Conservation (phyloP, 1,140 invertebrate genomes). For the Pogonognathellus flavescens region DNA sequence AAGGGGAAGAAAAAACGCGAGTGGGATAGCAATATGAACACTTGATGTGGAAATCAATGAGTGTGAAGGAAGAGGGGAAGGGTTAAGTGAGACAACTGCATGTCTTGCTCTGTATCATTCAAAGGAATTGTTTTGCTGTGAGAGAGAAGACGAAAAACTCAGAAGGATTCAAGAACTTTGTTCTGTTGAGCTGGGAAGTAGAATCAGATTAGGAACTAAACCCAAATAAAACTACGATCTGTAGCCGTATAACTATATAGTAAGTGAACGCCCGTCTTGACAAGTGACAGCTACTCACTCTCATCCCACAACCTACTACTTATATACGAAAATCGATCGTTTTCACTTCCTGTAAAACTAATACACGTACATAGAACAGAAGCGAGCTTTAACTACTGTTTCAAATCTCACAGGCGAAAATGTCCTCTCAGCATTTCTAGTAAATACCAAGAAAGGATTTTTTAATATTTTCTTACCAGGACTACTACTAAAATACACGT, state of each 20-base stretch:
- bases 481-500: no score
- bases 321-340: no score
- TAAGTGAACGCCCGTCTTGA: slow-evolving; percentile 1
- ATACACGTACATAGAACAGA: not conserved
- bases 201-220: not conserved
- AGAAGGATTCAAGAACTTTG: not conserved
- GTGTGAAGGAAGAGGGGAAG: slow-evolving; percentile 19
- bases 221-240: not conserved
- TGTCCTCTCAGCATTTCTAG: not conserved
- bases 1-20: slow-evolving; percentile 15
- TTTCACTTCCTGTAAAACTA: no score
- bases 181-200: not conserved
- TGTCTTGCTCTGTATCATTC: not conserved
- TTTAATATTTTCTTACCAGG: no score
- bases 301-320: not conserved
- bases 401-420: not conserved
- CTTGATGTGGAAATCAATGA: slow-evolving; percentile 15
- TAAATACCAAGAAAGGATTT: no score
- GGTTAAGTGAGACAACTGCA: slow-evolving; percentile 19
- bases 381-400: not conserved
- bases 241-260: not conserved
- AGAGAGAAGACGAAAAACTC: not conserved
- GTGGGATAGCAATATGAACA: not conserved
- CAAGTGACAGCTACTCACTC: slow-evolving; percentile 13
- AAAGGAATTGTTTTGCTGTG: not conserved